A percentile compares a stretch with the other conserved stretches of the same genome.
Evolutionary conservation across 2,888 invertebrate species (phyloP).

Genomic region (Leuctra nigra): DNA sequence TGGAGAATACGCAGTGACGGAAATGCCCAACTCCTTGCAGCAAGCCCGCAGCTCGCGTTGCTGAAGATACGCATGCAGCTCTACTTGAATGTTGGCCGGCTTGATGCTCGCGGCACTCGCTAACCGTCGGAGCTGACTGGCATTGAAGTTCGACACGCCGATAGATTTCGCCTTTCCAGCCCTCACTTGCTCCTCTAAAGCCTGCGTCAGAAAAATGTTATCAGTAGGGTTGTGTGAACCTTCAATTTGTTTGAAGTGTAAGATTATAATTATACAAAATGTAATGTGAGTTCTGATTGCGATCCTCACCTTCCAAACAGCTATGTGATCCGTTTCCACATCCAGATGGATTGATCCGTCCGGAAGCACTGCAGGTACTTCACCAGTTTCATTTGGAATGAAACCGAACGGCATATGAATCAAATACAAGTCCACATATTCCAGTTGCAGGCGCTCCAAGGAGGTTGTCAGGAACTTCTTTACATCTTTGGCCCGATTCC

Average conservation of each 20-base stretch:
- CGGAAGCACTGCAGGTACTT: conserved; percentile 36
- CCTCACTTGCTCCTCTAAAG: conserved; percentile 60
- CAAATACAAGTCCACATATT: conserved; percentile 42
- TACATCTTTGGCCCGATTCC: conserved; percentile 34
- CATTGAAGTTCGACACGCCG: conserved; percentile 80
- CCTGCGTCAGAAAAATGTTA: too few species aligned
- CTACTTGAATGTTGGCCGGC: conserved; percentile 59
- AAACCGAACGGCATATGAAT: conserved; percentile 40
- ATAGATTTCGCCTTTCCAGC: conserved; percentile 66
- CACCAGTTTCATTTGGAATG: conserved; percentile 30
- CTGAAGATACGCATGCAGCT: conserved; percentile 70
- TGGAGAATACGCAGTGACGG: conserved; percentile 71
- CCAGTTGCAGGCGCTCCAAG: conserved; percentile 36
- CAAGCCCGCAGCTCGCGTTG: conserved; percentile 56
- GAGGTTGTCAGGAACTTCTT: conserved; percentile 33
- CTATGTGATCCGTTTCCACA: conserved; percentile 38
- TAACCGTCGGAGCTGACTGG: conserved; percentile 61
- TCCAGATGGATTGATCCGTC: conserved; percentile 33
- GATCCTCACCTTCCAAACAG: conserved; percentile 38
- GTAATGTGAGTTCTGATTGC: too few species aligned
- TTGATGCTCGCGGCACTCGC: conserved; percentile 52
- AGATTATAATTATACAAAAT: too few species aligned
- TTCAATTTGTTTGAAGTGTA: too few species aligned
- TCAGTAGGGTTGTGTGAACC: too few species aligned
- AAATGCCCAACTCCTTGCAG: conserved; percentile 57